Conservation (phyloP, 2,113 vertebrate species). For the Aegypius monachus region DNA sequence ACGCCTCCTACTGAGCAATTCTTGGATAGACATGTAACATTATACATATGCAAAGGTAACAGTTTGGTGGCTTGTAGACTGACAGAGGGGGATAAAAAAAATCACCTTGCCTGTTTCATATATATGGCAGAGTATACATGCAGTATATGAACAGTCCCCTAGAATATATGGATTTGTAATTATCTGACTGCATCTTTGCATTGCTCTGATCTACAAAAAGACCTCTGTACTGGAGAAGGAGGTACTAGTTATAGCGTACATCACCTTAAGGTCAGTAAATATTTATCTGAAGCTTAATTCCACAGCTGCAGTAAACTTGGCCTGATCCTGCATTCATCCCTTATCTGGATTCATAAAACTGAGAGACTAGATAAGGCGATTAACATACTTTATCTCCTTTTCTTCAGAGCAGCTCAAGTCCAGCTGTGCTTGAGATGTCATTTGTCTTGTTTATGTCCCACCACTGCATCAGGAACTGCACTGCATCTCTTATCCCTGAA, state of each 20-base stretch:
- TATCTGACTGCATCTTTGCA: neutral
- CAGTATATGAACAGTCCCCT: neutral
- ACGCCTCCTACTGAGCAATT: neutral
- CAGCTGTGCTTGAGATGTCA: neutral
- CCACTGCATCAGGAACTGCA: neutral
- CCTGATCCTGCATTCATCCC: neutral
- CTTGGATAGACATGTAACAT: accelerated
- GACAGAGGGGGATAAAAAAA: neutral
- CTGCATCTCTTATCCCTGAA: neutral
- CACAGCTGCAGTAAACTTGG: neutral
- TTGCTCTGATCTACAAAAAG: neutral
- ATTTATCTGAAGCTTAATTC: neutral
- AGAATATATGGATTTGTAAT: neutral
- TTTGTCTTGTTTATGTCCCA: neutral
- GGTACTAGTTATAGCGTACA: accelerated
- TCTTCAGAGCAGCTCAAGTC: neutral
- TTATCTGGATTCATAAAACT: neutral
- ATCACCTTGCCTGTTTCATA: neutral
- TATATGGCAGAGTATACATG: accelerated
- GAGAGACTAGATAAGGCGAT: neutral
- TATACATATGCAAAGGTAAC: neutral
- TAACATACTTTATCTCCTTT: neutral
- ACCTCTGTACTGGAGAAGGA: neutral
- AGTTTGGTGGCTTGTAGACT: neutral
- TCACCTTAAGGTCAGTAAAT: neutral